Evolutionary conservation across 2,113 vertebrate genomes (phyloP), one percentile per base, ranked within the genome.

Genomic region (Sphaerodactylus townsendi): DNA sequence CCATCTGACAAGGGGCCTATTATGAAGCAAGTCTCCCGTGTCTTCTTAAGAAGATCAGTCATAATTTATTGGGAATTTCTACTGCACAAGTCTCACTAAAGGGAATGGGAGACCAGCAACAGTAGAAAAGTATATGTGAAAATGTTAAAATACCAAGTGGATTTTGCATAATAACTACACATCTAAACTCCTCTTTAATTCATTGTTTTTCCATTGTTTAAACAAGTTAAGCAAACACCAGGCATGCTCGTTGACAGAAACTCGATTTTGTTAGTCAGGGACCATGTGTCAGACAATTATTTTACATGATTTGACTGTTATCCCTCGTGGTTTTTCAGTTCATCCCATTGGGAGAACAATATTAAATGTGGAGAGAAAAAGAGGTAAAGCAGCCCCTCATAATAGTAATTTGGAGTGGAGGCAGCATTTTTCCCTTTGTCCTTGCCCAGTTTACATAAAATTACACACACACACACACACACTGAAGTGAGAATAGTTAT

Each of bases 191-290:
- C 76, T 82, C 39, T 33, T 73, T 7, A 0, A 50, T 62, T 11
- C 80, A 25, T 17, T 33, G 13, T 59, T 86, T 70, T 79, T 44
- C 1, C 82, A 48, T 72, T 48, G 0, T 85, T 75, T 39, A 53
- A 82, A 30, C 64, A 73, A 85, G 92, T 94, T 94, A 85, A 89
- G 73, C 78, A 86, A 81, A 83, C 28, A 17, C 76, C 84, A 25
- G 1, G 83, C 65, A 88, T 84, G 85, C 33, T 74, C 87, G 19
- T 56, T 11, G 41, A 76, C 2, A 35, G 53, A 65, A 92, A 86
- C 87, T 89, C 48, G 1, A 5, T 92, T 94, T 77, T 91, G 28
- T 35, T 86, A 89, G 53, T 83, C 2, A 14, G 71, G 39, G 35
- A 15, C 13, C 10, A 91, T 86, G 9, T 70, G 64, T 87, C 74